Evolutionary conservation across 2,888 invertebrate genomes (phyloP), one percentile per base, ranked within the genome.

Genomic region (Liodrosophila aerea): DNA sequence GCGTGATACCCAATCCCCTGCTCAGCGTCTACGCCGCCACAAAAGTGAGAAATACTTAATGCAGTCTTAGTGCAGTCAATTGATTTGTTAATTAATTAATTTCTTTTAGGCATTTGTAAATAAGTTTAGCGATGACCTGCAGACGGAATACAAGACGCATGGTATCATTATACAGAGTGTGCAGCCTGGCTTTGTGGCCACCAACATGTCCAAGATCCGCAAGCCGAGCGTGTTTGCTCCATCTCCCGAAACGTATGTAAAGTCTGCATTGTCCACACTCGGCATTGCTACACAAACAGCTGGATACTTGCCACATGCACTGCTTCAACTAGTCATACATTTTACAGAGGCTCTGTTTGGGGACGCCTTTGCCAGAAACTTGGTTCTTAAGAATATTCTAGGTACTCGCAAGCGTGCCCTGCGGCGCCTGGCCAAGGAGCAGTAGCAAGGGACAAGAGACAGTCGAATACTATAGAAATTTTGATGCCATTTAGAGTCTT

Each of bases 181-280:
- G 0, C 90, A 94, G 56, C 98, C 98, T 0, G 97, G 96, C 1
- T 96, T 95, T 76, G 97, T 98, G 0, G 96, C 96, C 15, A 97
- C 97, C 0, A 97, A 97, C 86, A 96, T 97, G 95, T 94, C 95
- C 7, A 95, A 95, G 81, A 94, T 97, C 58, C 92, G 92, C n/a
- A 91, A 92, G 33, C 91, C 94, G 22, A 93, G 94, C 0, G 91
- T 94, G 89, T 93, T 96, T 91, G 94, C 95, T 0, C 96, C 96
- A 0, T 92, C 93, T 0, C 93, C 96, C 0, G 92, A 93, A 39
- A 92, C 90, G 30, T 97, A 93, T 87, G 96, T 96, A 29, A 91
- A 91, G 53, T 92, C 94, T 0, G 94, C 96, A 0, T 88, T 96
- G 1, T 92, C 91, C 53, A 93, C 94, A 1, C 91, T 95, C 7